Percentiles rank a stretch among this genome's conserved stretches.
phyloP scores from a whole-genome alignment of 2,888 invertebrate genomes.

The Drosophila melanosoma region DNA sequence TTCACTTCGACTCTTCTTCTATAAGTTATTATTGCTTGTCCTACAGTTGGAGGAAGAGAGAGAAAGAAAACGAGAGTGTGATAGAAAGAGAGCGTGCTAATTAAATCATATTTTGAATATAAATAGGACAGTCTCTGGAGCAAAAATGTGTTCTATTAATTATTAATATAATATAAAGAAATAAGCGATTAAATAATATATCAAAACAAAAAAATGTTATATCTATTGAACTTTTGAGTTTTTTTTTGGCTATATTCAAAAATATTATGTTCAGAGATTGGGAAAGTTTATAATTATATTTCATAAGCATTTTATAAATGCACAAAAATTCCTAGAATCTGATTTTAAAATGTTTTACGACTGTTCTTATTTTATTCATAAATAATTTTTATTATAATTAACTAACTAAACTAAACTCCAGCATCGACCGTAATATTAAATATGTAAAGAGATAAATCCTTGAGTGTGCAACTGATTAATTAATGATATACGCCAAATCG shows the following conservation, averaged over 20 bases:
- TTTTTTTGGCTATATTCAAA: neutral
- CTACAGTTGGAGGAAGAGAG: conserved; percentile 3
- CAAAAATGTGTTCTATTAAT: conserved; percentile 14
- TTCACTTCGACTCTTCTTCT: conserved; percentile 8
- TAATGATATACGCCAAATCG: neutral
- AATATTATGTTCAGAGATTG: neutral
- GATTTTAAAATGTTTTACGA: neutral
- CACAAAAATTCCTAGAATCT: neutral
- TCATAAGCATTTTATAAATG: neutral
- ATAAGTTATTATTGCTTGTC: conserved; percentile 65
- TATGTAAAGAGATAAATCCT: neutral
- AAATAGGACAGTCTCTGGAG: conserved; percentile 62
- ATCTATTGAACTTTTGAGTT: neutral
- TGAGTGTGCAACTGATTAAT: neutral
- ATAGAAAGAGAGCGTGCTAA: conserved; percentile 37
- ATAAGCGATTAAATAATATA: neutral
- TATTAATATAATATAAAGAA: neutral
- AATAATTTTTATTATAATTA: too few relatives aligned
- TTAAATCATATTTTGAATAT: conserved; percentile 56
- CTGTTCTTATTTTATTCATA: neutral
- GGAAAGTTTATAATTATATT: neutral
- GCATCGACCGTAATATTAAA: neutral
- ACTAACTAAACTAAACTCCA: too few relatives aligned
- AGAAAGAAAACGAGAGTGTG: neutral
- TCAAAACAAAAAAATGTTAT: neutral